These are phyloP conservation scores for Oreortyx pictus DNA, from an alignment of 2,797 vertebrate species.

Conservation along the genomic window DNA sequence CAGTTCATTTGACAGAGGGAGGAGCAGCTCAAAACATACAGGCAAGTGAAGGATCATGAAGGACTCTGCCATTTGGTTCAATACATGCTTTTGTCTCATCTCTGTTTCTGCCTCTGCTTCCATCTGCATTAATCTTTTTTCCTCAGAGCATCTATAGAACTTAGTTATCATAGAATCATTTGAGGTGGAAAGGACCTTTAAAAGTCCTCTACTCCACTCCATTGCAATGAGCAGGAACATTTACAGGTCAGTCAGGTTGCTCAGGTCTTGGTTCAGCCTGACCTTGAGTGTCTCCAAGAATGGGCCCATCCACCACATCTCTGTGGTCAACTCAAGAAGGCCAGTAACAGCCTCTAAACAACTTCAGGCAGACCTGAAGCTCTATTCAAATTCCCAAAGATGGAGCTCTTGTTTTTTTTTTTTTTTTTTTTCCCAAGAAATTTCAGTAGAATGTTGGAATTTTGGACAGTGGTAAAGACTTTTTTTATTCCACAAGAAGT, in stretches of 20 bases:
- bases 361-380: not conserved
- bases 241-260: no score
- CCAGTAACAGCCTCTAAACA: not conserved
- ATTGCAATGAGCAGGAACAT: no score
- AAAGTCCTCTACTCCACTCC: no score
- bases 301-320: no score
- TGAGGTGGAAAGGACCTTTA: no score
- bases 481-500: slow-evolving; percentile 22
- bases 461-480: not conserved
- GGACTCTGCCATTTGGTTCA: not conserved
- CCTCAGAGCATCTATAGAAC: not conserved
- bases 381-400: not conserved
- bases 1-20: not conserved
- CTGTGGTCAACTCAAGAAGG: not conserved
- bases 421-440: slow-evolving; percentile 19
- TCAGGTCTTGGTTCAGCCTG: no score
- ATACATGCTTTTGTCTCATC: not conserved
- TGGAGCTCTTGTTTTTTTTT: slow-evolving; percentile 8
- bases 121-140: not conserved
- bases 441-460: not conserved
- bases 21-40: not conserved
- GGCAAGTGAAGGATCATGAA: not conserved
- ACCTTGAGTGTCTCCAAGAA: no score
- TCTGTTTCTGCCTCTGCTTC: not conserved
- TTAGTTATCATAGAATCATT: not conserved